phyloP scores from a whole-genome alignment of 2,797 vertebrate genomes.

The Danionella dracula region DNA sequence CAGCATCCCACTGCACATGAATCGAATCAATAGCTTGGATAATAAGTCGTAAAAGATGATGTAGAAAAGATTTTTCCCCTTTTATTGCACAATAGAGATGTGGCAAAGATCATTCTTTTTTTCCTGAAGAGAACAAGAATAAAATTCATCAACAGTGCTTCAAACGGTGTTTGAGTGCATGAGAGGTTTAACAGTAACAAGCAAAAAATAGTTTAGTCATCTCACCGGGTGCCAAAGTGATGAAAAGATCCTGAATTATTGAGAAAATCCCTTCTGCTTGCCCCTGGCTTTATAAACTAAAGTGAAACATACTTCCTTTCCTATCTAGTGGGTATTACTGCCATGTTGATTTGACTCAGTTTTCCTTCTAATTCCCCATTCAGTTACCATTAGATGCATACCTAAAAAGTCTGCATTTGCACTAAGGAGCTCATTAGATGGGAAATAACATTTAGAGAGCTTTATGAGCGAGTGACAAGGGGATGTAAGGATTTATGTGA shows the following conservation, averaged over 20 bases:
- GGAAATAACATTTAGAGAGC: slow-evolving; percentile 41
- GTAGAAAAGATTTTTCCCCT: background rate
- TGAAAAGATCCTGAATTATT: no score
- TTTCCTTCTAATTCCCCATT: slow-evolving; percentile 12
- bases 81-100: background rate
- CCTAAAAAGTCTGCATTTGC: slow-evolving; percentile 25
- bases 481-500: slow-evolving; percentile 40
- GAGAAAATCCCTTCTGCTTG: no score
- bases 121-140: background rate
- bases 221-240: no score
- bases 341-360: background rate
- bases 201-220: no score
- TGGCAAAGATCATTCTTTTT: background rate
- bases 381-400: slow-evolving; percentile 10
- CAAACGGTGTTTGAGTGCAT: no score
- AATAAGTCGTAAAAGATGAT: slow-evolving; percentile 27
- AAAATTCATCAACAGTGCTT: background rate
- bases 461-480: slow-evolving; percentile 42
- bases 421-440: slow-evolving; percentile 43
- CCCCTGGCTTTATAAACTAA: no score
- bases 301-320: no score
- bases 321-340: no score
- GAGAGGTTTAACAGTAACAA: no score
- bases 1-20: slow-evolving; percentile 19
- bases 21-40: slow-evolving; percentile 23